Conservation (phyloP, 1,140 invertebrate species). For the Pseudomyrmex pallidus region DNA sequence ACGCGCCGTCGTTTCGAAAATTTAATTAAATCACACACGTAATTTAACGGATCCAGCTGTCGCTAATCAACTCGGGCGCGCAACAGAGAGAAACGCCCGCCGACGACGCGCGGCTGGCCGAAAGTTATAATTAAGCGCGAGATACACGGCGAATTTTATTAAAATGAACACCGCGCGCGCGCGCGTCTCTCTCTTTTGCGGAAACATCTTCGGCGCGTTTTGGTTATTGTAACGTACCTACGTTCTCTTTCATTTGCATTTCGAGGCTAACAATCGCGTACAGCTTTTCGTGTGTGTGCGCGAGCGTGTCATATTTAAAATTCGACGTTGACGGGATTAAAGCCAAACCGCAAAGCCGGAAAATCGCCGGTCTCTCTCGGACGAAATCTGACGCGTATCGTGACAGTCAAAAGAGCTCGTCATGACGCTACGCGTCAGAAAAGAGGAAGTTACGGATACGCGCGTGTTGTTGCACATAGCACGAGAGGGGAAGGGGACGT, state of each 20-base stretch:
- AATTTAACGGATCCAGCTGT: slow-evolving; percentile 61
- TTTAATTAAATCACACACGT: slow-evolving; percentile 61
- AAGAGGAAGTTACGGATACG: slow-evolving; percentile 38
- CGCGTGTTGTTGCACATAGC: slow-evolving; percentile 31
- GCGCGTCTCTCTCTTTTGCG: no score
- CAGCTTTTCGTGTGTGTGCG: no score
- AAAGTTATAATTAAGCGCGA: slow-evolving; percentile 62
- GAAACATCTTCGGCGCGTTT: slow-evolving; percentile 14
- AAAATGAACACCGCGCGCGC: slow-evolving; percentile 43
- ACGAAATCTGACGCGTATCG: slow-evolving; percentile 53
- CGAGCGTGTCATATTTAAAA: slow-evolving; percentile 37
- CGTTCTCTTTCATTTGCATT: slow-evolving; percentile 46
- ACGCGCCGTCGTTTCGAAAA: slow-evolving; percentile 30
- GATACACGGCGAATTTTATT: slow-evolving; percentile 43
- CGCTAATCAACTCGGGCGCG: slow-evolving; percentile 53
- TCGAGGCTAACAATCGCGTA: slow-evolving; percentile 11
- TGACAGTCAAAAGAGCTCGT: slow-evolving; percentile 46
- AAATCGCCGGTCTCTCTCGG: slow-evolving; percentile 42
- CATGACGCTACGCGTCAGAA: slow-evolving; percentile 34
- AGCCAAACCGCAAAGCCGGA: slow-evolving; percentile 49
- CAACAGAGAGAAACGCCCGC: slow-evolving; percentile 18
- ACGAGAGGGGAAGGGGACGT: neutral
- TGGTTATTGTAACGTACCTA: slow-evolving; percentile 11
- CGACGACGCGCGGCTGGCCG: neutral
- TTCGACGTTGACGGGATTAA: slow-evolving; percentile 50